Conservation (phyloP, 92 coral and sea anemone genomes). For the Epizoanthus ramosus region DNA sequence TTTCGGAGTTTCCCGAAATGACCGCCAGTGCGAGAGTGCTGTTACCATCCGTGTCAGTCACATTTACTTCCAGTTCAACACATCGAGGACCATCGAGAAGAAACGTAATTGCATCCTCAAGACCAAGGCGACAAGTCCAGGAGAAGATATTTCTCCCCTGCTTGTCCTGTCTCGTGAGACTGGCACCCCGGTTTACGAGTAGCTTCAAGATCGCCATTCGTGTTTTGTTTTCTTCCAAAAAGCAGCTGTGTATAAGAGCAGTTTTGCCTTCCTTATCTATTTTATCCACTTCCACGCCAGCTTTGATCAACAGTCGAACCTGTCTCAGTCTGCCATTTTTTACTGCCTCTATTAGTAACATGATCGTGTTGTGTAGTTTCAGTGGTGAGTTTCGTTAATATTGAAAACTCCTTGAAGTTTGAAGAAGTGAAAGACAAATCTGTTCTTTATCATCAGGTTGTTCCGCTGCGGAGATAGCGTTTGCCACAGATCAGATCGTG, state of each 20-base stretch:
- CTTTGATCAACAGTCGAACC: conserved; percentile 72
- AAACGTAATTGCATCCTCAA: conserved; percentile 52
- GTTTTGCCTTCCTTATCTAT: conserved; percentile 76
- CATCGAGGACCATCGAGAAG: conserved; percentile 63
- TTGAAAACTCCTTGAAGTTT: neutral
- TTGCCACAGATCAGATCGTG: no score
- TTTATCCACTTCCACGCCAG: conserved; percentile 71
- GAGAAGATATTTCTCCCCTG: conserved; percentile 62
- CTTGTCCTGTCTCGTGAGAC: conserved; percentile 59
- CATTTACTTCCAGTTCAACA: conserved; percentile 55
- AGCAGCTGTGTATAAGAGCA: conserved; percentile 76
- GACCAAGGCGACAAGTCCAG: conserved; percentile 78
- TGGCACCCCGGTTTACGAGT: conserved; percentile 63
- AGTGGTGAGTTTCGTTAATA: no score
- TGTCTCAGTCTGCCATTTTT: conserved; percentile 62
- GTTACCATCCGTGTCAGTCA: conserved; percentile 70
- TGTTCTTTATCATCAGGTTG: neutral
- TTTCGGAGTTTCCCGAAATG: conserved; percentile 63
- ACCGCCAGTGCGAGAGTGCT: conserved; percentile 72
- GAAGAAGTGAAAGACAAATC: neutral
- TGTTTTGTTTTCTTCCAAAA: conserved; percentile 58
- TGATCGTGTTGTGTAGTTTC: conserved; percentile 3
- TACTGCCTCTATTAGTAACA: conserved; percentile 75
- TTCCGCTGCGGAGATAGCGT: neutral
- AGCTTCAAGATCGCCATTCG: conserved; percentile 63